Base-by-base conservation (phyloP, 2,797 vertebrate genomes). In the Acrossocheilus fasciatus region DNA sequence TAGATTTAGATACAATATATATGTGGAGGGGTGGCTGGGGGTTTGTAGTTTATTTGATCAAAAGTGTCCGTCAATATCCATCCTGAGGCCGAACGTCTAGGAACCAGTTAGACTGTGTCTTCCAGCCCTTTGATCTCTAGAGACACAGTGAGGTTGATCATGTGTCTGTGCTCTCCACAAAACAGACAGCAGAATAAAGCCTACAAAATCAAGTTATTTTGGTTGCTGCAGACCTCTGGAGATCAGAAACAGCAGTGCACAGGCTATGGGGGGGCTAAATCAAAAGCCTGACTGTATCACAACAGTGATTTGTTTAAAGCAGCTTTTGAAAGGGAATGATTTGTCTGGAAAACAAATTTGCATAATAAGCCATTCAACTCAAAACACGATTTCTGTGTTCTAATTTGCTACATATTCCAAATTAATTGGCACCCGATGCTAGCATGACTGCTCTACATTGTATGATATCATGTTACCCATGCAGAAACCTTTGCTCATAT, bases 121-220 rank as follows among this genome's bases (percentile, higher is more conserved):
- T 73, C 82, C 14, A 84, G 41, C 72, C 50, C 45, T 47, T 39
- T 47, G 23, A 23, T 52, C 26, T 84, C 72, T 30, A 26, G 72
- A 82, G 66, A 69, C 18, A 14, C 9, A 34, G 43, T 50, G 43
- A 14, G 30, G 43, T 23, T 82, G 45, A 82, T 54, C 30, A 15
- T 50, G 11, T 36, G 26, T 75, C 70, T 62, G 18, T 12, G 57
- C 72, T 84, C 20, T 66, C 45, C 43, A 52, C n/a, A 50, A 10
- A 52, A 76, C 45, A 17, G 34, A 47, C 18, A 36, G 39, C 41
- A n/a, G 62, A 75, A 83, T 39, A n/a, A 18, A 47, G 47, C 23
- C 0, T 50, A 74, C 39, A 34, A 64, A 83, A 83, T 36, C 18
- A 45, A 64, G 72, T 52, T 84, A 84, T 84, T 84, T 72, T 30